Base-by-base conservation (phyloP, 2,113 vertebrate genomes). In the Daboia siamensis region DNA sequence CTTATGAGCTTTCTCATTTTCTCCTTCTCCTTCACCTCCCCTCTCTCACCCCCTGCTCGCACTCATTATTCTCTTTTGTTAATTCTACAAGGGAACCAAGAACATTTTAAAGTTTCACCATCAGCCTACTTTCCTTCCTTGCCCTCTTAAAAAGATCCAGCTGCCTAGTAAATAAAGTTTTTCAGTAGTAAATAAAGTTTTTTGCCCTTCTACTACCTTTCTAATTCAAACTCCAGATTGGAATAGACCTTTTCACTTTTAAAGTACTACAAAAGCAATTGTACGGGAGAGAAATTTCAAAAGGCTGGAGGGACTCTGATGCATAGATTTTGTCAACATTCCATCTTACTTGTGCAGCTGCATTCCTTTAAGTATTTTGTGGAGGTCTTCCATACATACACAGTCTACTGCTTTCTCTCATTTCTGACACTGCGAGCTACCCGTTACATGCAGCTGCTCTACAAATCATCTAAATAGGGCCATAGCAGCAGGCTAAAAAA, bases 91-190 rank as follows among this genome's bases (percentile, higher is more conserved):
- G 95, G 44, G 94, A 92, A 85, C 93, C 96, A 94, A 89, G 13
- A 94, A 86, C 80, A 89, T 91, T 93, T 94, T 94, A 96, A 96
- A 96, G 96, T 93, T 93, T 90, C 39, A 26, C 44, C 93, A 94
- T 90, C 39, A 91, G 51, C 90, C 90, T 96, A 93, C 92, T 96
- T 95, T 92, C 51, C 89, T 97, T 96, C 88, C 88, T 90, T 95
- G 94, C 94, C 69, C 91, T 84, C 93, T 86, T 84, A 46, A 23
- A 88, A 94, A 93, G 92, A 54, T 90, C 85, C 85, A 26, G 90
- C 87, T 93, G 90, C 92, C 90, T 17, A 69, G 29, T 69, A 17
- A 69, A 6, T n/a, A n/a, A 5, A n/a, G 13, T n/a, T 33, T 69
- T 69, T 94, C 92, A 87, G 69, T 91, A 64, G 51, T n/a, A 91